Evolutionary conservation across 2,113 vertebrate genomes (phyloP).

Genomic region (Eclectus roratus): DNA sequence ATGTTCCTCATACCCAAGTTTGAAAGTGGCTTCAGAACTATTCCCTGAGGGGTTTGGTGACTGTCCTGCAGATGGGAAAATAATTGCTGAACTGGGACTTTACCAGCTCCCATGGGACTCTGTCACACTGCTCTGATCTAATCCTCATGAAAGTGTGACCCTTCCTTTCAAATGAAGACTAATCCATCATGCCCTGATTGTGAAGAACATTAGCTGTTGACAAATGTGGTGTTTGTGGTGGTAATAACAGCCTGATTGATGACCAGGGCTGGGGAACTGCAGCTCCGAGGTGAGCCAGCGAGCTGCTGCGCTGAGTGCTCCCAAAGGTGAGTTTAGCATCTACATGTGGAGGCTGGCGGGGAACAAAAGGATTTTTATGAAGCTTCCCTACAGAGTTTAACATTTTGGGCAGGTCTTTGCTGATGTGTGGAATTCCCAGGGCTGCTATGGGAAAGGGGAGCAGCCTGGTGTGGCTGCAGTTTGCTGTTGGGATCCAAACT

Average conservation of each 20-base stretch:
- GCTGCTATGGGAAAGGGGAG: background rate
- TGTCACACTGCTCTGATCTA: background rate
- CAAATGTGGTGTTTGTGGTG: background rate
- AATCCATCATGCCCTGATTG: slow-evolving; percentile 1
- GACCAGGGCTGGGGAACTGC: background rate
- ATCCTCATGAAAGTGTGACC: background rate
- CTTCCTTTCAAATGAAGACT: background rate
- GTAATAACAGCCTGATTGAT: slow-evolving; percentile 1
- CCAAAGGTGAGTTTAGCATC: background rate
- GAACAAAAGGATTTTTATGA: background rate
- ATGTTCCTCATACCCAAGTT: background rate
- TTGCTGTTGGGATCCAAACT: background rate
- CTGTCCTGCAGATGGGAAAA: background rate
- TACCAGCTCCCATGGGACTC: background rate
- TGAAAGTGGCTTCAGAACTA: background rate
- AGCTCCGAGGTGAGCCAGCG: background rate
- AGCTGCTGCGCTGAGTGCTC: background rate
- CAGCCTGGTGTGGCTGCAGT: background rate
- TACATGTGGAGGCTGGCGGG: rapidly evolving
- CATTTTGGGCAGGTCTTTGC: background rate
- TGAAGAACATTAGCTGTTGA: background rate
- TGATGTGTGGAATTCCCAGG: background rate
- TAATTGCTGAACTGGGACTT: background rate
- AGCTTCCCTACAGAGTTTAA: background rate
- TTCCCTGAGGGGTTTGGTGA: background rate